Conservation (phyloP, 1,140 invertebrate genomes). For the Odontomachus brunneus region DNA sequence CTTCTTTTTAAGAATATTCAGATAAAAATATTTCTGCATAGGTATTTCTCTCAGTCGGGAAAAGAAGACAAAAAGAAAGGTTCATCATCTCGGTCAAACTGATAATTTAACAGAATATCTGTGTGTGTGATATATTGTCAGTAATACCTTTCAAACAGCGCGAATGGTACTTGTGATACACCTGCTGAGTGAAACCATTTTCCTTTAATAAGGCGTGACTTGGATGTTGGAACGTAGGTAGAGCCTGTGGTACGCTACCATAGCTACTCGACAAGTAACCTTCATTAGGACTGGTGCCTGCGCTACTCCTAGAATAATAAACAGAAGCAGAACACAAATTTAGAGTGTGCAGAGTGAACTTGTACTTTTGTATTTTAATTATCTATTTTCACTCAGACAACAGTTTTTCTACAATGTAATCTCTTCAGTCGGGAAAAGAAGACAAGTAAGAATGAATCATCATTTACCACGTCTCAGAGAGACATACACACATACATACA, state of each 20-base stretch:
- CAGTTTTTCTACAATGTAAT: slow-evolving; percentile 23
- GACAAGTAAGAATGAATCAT: slow-evolving; percentile 27
- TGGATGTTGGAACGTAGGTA: slow-evolving; percentile 97
- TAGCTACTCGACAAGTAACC: slow-evolving; percentile 89
- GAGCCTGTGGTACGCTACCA: slow-evolving; percentile 91
- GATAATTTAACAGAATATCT: neutral
- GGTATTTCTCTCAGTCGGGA: slow-evolving; percentile 79
- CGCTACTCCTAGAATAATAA: slow-evolving; percentile 87
- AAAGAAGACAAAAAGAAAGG: slow-evolving; percentile 83
- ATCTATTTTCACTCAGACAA: neutral
- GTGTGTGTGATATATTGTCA: no score
- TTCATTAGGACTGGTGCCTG: slow-evolving; percentile 90
- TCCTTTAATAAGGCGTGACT: slow-evolving; percentile 98
- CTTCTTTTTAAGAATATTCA: slow-evolving; percentile 58
- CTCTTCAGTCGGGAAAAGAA: slow-evolving; percentile 54
- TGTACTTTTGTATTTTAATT: slow-evolving; percentile 1
- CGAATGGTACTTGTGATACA: slow-evolving; percentile 97
- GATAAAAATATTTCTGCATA: slow-evolving; percentile 72
- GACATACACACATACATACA: no score
- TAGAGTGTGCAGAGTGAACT: neutral
- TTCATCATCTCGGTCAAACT: slow-evolving; percentile 76
- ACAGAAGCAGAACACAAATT: slow-evolving; percentile 9
- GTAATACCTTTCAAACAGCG: slow-evolving; percentile 94
- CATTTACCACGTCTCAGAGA: neutral
- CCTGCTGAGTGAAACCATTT: slow-evolving; percentile 98